Evolutionary conservation across 1,140 invertebrate genomes (phyloP), one percentile per base, ranked within the genome.

Genomic region (Danaus plexippus): DNA sequence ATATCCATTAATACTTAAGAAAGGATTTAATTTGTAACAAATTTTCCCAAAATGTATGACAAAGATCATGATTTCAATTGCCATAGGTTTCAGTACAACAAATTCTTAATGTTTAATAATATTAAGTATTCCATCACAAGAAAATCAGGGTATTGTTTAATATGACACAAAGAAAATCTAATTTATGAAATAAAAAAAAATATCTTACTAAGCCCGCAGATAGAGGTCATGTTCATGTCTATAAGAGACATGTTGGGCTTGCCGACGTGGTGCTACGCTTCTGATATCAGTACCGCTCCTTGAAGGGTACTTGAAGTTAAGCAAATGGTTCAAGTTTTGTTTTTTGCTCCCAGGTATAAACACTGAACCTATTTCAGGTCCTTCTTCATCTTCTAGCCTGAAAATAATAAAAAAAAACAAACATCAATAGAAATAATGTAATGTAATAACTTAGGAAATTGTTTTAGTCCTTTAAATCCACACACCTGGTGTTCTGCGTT

Each of bases 301-400:
- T 67, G 93, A 89, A 53, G 91, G 89, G 86, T 93, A 93, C 83
- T 93, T 91, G 88, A 97, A 93, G 88, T 97, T 97, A 64, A 97
- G 89, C 90, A 97, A 91, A 90, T 97, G 94, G 88, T 95, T 97
- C 84, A 95, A 89, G 88, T 95, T 97, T 88, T 94, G 93, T 89
- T 97, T 97, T 88, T 96, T 96, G 78, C 93, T 94, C 87, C 94
- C 94, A 85, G 90, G 91, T 73, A 89, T 85, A 89, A 93, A 91
- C 67, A 94, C 90, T 83, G 94, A 95, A 87, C 94, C 94, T 79
- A 91, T 87, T 90, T 96, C 95, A 86, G 91, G 90, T 67, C 92
- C 90, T 64, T 88, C 79, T 52, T 83, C 73, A 47, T 75, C 73
- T 63, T 74, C 80, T 87, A 87, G 13, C 84, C 84, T 86, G 61